Percentiles rank a stretch among this genome's conserved stretches.
Evolutionary conservation across 2,888 invertebrate species (phyloP).

Genomic region (Endotricha flammealis): DNA sequence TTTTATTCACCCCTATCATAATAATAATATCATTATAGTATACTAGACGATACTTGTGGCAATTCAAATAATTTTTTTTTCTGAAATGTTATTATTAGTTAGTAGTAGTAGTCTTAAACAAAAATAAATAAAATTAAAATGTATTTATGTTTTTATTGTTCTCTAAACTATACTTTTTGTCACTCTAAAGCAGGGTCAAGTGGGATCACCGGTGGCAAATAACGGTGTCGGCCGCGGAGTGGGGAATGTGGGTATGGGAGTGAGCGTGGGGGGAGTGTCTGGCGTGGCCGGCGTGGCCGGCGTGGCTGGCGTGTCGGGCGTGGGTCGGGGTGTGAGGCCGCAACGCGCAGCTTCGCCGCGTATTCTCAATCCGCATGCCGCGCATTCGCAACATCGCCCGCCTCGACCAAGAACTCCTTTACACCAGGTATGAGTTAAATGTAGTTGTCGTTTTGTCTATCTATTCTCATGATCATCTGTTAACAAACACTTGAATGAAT

Average conservation of each 20-base stretch:
- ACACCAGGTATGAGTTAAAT: slow-evolving; percentile 44
- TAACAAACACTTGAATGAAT: too few species aligned
- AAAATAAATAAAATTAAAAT: too few species aligned
- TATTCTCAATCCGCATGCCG: slow-evolving; percentile 53
- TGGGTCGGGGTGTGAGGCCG: slow-evolving; percentile 16
- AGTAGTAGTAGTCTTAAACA: too few species aligned
- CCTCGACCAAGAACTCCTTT: slow-evolving; percentile 47
- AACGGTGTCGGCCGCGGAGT: slow-evolving; percentile 17
- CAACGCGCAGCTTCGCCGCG: slow-evolving; percentile 41
- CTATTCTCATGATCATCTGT: too few species aligned
- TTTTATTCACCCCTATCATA: too few species aligned
- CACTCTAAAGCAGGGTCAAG: slow-evolving; percentile 12
- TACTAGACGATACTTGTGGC: too few species aligned
- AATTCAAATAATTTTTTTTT: too few species aligned
- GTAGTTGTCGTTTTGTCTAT: too few species aligned
- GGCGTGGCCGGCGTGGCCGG: slow-evolving; percentile 20
- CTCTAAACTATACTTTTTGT: too few species aligned
- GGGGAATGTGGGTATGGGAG: slow-evolving; percentile 15
- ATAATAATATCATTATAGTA: too few species aligned
- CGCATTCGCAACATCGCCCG: slow-evolving; percentile 45
- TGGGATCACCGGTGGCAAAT: slow-evolving; percentile 12
- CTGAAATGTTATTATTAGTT: too few species aligned
- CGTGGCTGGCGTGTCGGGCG: slow-evolving; percentile 17
- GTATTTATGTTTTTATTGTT: too few species aligned
- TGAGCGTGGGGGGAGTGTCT: slow-evolving; percentile 15